Conservation (phyloP, 2,113 vertebrate species). For the Catagonus wagneri region DNA sequence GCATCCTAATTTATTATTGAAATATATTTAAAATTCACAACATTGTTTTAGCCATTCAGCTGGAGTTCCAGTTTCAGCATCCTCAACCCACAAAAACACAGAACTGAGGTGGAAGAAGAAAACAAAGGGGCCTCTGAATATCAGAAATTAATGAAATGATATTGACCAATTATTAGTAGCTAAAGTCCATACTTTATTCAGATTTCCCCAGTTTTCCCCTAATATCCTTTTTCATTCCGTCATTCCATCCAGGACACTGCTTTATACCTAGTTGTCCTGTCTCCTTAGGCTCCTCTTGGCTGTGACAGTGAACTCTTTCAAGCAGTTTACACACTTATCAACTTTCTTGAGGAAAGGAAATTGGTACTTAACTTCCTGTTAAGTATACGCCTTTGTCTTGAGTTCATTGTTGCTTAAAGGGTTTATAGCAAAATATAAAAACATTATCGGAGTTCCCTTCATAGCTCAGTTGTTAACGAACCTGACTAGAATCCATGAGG, state of each 20-base stretch:
- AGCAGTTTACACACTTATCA: neutral
- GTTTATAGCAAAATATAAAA: neutral
- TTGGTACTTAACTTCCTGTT: neutral
- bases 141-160: neutral
- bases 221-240: neutral
- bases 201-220: neutral
- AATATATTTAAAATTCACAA: conserved; percentile 8
- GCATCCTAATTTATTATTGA: neutral
- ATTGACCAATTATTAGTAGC: neutral
- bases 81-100: neutral
- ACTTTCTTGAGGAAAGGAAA: neutral
- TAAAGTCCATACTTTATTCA: neutral
- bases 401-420: neutral
- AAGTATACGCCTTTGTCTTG: neutral
- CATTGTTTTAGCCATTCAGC: neutral
- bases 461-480: no score
- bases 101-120: neutral
- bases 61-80: neutral
- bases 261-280: neutral
- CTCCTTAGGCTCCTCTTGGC: neutral
- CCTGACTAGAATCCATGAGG: no score
- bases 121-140: neutral
- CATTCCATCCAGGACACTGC: neutral
- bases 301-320: neutral
- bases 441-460: no score